phyloP scores from a whole-genome alignment of 2,113 vertebrate species.

The Anguilla rostrata region DNA sequence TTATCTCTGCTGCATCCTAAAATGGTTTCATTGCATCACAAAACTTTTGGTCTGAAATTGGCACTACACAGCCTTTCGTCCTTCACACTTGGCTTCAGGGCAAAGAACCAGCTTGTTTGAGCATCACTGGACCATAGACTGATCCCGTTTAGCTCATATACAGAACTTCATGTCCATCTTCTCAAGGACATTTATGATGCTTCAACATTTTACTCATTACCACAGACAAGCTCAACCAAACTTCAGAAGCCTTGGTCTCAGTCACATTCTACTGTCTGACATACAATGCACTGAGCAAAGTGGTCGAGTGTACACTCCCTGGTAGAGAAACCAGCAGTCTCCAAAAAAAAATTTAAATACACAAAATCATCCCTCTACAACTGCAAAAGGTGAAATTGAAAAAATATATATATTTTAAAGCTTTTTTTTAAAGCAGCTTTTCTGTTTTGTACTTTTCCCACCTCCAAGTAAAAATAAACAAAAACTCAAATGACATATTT shows the following conservation, averaged over 20 bases:
- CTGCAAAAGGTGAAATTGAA: conserved; percentile 1
- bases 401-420: conserved; percentile 7
- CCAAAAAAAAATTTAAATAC: not conserved
- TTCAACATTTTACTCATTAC: not conserved
- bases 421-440: conserved; percentile 14
- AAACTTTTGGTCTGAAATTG: too few species aligned
- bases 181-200: not conserved
- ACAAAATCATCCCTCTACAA: conserved; percentile 8
- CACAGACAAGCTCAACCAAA: not conserved
- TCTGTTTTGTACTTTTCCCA: conserved; percentile 8
- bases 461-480: not conserved
- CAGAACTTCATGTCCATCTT: not conserved
- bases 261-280: not conserved
- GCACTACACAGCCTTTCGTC: not conserved
- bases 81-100: not conserved
- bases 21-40: too few species aligned
- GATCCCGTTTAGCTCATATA: not conserved
- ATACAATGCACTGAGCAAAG: conserved; percentile 2
- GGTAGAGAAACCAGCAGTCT: conserved; percentile 6
- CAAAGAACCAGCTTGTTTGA: not conserved
- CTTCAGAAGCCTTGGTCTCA: not conserved
- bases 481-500: not conserved
- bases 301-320: not conserved
- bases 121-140: not conserved
- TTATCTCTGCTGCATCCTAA: too few species aligned